Base-by-base conservation (phyloP, 2,888 invertebrate species). In the Operophtera brumata region DNA sequence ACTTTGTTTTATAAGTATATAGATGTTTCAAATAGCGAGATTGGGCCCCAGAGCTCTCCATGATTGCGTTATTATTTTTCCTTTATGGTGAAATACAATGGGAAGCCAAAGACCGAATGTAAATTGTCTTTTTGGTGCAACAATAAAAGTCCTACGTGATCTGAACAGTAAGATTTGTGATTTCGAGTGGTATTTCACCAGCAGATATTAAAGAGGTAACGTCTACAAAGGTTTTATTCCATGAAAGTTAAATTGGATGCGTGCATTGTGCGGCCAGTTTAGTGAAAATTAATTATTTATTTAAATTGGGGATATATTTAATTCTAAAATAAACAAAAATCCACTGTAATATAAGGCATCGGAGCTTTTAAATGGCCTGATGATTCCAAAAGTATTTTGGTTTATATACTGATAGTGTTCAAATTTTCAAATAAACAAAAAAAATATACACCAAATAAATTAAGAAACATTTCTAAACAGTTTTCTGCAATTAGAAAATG, bases 141-240 rank as follows among this genome's bases (percentile, higher is more conserved):
- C 70, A 59, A 70, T 75, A 77, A 77, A 75, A 71, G 47, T 44
- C 41, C 64, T 68, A 74, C 77, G 77, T 77, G 75, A 59, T 57
- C 58, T 54, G 66, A 45, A 56, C 39, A 36, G 40, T 43, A 47
- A 55, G 28, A 32, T 36, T 52, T n/a, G 40, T 42, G 49, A 50
- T 56, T 56, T 54, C 51, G 26, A 51, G 42, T 36, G 44, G 30
- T 44, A 47, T 41, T 51, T 47, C 36, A 20, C 20, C 20, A 45
- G 47, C 34, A 56, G 47, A 45, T 56, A 56, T 56, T 51, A 56
- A 41, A 11, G 41, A 47, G 47, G 42, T 42, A 9, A 30, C 12
- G 26, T 14, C 8, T 25, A 46, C 10, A 41, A 36, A 30, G 28
- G 28, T 12, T 30, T 11, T 30, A 43, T 28, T 32, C 25, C 32